Percentiles rank a stretch among this genome's conserved stretches.
Evolutionary conservation across 2,888 invertebrate species (phyloP).

Genomic region (Tanaodytes sp.): DNA sequence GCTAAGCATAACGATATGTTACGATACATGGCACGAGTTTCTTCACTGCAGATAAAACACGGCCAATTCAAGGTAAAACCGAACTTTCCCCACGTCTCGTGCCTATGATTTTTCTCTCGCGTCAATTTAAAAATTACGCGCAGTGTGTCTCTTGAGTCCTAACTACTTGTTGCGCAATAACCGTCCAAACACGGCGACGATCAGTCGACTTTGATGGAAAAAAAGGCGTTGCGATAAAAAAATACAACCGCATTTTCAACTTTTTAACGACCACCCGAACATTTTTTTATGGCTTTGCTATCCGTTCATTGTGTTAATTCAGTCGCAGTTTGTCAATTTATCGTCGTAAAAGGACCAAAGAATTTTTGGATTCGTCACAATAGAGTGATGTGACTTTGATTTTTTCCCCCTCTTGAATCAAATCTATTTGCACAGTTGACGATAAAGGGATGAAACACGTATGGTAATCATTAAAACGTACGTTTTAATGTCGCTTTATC

Average conservation of each 20-base stretch:
- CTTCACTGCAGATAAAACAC: constrained; percentile 32
- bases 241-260: constrained; percentile 12
- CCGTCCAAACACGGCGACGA: constrained; percentile 45
- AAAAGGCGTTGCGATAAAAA: no score
- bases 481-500: no score
- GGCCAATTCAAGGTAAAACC: constrained; percentile 43
- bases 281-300: constrained; percentile 7
- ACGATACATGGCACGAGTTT: constrained; percentile 21
- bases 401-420: no score
- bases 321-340: no score
- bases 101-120: constrained; percentile 48
- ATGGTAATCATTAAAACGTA: no score
- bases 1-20: constrained; percentile 14
- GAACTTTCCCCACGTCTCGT: constrained; percentile 44
- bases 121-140: constrained; percentile 49
- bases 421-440: no score
- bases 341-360: no score
- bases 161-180: constrained; percentile 45
- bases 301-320: constrained; percentile 2
- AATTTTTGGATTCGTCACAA: no score
- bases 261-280: constrained; percentile 19
- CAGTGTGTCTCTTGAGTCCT: constrained; percentile 43
- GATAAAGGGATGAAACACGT: no score
- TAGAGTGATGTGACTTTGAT: no score
- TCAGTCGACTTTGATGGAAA: constrained; percentile 28